Evolutionary conservation across 1,140 invertebrate species (phyloP), one percentile per base, ranked within the genome.

Genomic region (Drosophila ananassae): DNA sequence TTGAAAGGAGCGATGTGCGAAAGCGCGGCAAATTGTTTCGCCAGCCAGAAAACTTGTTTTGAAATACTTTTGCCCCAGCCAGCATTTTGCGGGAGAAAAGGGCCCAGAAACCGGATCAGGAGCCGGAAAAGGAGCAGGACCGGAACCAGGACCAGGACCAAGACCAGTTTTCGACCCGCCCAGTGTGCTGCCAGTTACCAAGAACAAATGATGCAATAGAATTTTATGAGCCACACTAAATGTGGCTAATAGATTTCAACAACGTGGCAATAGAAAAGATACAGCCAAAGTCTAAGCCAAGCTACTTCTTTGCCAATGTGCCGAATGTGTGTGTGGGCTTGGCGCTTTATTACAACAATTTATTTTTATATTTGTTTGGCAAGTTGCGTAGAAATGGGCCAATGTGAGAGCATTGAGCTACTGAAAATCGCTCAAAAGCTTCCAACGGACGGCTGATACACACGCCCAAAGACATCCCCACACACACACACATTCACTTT

Each of bases 261-360:
- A 89, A 89, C 84, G 84, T 89, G 83, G 83, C 83, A 89, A 89
- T 89, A 89, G 83, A 89, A 89, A 89, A 89, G 83, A 89, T 89
- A 89, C 83, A 79, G 75, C 79, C 83, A 89, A 68, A 74, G 62
- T 68, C 83, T 81, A 74, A 89, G 76, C 76, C 73, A 67, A 67
- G 63, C 56, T 69, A 56, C 64, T 53, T 68, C 46, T 64, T 44
- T 37, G 52, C 48, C 34, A 10, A 25, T 63, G 55, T 74, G 47
- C 61, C 25, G 25, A 28, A 28, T 22, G 55, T 74, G 47, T 66
- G 50, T 63, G 53, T 54, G 48, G 73, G 62, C 55, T 68, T 69
- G 58, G 48, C 57, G 73, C 63, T 73, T 77, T 81, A 87, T 89
- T 82, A 74, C 60, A 89, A 89, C 84, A 89, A 89, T 89, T 89